Base-by-base conservation (phyloP, 2,113 vertebrate species). In the Reinhardtius hippoglossoides region DNA sequence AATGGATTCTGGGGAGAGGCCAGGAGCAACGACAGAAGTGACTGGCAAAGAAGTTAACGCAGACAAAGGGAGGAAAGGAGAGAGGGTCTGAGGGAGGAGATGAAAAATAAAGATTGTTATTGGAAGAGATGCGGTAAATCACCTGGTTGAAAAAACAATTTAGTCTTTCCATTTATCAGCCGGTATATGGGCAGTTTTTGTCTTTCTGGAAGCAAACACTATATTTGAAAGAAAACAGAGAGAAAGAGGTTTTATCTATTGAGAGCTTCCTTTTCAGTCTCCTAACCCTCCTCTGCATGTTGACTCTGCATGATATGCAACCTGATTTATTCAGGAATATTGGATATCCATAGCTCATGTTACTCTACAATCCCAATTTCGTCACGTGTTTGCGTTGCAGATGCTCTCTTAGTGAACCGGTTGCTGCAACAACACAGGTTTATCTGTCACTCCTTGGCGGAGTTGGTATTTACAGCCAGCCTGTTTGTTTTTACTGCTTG, bases 401-500 rank as follows among this genome's bases (percentile, higher is more conserved):
- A 57, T 62, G 35, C 20, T 5, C 23, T 57, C 44, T 64, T 1
- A 0, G 24, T 66, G 15, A 67, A 78, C 72, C 15, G 50, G 35
- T 67, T 71, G 37, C 64, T 64, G 24, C 55, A 74, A 82, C 70
- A 62, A 80, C 61, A 54, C 58, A 50, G 44, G 44, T 70, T 82
- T 71, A 31, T 68, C 62, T 68, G 58, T 59, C 1, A 15, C 55
- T 86, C 56, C 14, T 31, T 62, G 55, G 42, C 52, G 71, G 82
- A 74, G 73, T 70, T 52, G 80, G 72, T 80, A 89, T 90, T 91
- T 92, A 92, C 74, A 79, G 62, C 68, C 55, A 59, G 50, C 26
- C 15, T 76, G 78, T 81, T 14, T 67, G 26, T 67, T 78, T 91
- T 88, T 84, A 87, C 69, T 48, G 74, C 62, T 31, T 54, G 44